Evolutionary conservation across 1,140 invertebrate genomes (phyloP).

Genomic region (Aphidius gifuensis): DNA sequence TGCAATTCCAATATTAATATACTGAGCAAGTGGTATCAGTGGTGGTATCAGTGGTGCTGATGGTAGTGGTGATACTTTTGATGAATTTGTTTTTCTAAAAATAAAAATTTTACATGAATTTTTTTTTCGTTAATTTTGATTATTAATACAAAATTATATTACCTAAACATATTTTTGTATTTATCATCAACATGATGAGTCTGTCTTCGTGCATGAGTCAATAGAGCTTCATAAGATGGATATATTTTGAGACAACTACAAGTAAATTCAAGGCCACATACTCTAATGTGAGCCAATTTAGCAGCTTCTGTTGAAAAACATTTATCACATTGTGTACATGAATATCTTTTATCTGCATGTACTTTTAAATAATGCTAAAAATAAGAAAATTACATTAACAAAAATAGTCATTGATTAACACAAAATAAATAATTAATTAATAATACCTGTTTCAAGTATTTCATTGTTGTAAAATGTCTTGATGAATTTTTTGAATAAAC

Average conservation of each 20-base stretch:
- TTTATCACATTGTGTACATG: constrained; percentile 57
- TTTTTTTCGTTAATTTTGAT: constrained; percentile 5
- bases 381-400: constrained; percentile 15
- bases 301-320: constrained; percentile 57
- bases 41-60: too few species aligned
- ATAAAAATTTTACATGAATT: background rate
- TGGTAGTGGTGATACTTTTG: background rate
- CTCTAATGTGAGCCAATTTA: constrained; percentile 51
- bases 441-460: constrained; percentile 53
- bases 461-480: constrained; percentile 48
- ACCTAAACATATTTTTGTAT: constrained; percentile 43
- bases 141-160: constrained; percentile 11
- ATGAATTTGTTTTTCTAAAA: constrained; percentile 1
- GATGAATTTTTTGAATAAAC: constrained; percentile 44
- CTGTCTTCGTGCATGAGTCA: constrained; percentile 59
- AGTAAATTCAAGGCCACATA: constrained; percentile 56
- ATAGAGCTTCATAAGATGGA: constrained; percentile 57
- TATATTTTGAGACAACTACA: constrained; percentile 58
- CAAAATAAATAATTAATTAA: constrained; percentile 5
- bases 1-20: background rate
- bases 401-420: background rate
- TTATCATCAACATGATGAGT: constrained; percentile 52
- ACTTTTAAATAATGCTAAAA: constrained; percentile 63
- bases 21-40: background rate
- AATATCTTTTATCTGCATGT: constrained; percentile 58